Evolutionary conservation across 2,797 vertebrate species (phyloP).

Genomic region (Champsocephalus gunnari): DNA sequence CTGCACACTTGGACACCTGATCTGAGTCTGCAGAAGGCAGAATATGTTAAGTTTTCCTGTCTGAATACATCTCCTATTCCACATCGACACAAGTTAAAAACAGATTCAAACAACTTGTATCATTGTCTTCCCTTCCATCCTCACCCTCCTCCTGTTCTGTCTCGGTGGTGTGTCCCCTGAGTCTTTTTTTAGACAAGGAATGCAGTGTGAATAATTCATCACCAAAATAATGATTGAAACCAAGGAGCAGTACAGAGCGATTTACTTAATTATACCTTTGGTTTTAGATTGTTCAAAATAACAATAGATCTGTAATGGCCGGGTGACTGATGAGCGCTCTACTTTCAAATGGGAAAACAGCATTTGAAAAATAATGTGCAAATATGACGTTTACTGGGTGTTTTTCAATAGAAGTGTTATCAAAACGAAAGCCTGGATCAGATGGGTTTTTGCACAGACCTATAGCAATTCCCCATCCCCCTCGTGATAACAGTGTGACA

Average conservation of each 20-base stretch:
- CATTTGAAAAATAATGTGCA: slow-evolving; percentile 1
- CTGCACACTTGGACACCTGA: slow-evolving; percentile 13
- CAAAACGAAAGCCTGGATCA: slow-evolving; percentile 16
- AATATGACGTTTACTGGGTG: slow-evolving; percentile 13
- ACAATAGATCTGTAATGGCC: slow-evolving; percentile 27
- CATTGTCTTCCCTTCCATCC: not conserved
- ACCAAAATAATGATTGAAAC: slow-evolving; percentile 55
- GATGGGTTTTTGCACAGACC: not conserved
- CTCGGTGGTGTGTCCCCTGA: slow-evolving; percentile 25
- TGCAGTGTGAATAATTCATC: slow-evolving; percentile 65
- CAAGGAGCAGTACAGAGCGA: slow-evolving; percentile 31
- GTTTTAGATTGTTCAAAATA: slow-evolving; percentile 37
- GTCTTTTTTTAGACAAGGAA: slow-evolving; percentile 56
- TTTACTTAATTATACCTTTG: slow-evolving; percentile 51
- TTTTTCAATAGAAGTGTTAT: slow-evolving; percentile 4
- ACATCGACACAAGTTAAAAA: slow-evolving; percentile 22
- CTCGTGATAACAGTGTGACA: slow-evolving; percentile 19
- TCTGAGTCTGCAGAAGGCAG: slow-evolving; percentile 13
- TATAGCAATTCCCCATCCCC: too few relatives aligned
- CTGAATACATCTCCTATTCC: slow-evolving; percentile 21
- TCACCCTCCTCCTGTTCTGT: not conserved
- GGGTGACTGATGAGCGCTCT: slow-evolving; percentile 23
- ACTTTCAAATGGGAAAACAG: slow-evolving; percentile 30
- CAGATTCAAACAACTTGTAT: slow-evolving; percentile 37
- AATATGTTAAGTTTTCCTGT: slow-evolving; percentile 15